Evolutionary conservation across 2,888 invertebrate genomes (phyloP), one percentile per base, ranked within the genome.

Genomic region (Coelinius sp.): DNA sequence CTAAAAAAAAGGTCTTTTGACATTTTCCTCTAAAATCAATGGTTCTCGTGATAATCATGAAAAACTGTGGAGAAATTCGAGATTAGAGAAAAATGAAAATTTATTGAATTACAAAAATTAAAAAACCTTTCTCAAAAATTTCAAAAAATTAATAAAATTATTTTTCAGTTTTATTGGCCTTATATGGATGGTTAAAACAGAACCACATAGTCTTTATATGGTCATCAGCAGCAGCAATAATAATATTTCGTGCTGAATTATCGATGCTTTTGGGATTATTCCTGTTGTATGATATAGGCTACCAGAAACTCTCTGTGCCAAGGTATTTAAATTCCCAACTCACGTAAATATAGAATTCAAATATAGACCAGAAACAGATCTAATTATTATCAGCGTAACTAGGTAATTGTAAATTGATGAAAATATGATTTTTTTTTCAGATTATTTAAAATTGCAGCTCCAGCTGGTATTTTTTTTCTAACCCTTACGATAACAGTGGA

Each of bases 221-320:
- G 86, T 91, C 92, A 77, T 94, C 97, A n/a, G 98, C 95, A 44
- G 93, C 94, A 77, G 93, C 96, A 52, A 94, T 97, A 74, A 90
- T 98, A 71, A 92, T 98, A 84, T 98, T 98, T 88, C 92, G 99
- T 84, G 92, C 94, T 27, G 99, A 99, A 88, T 89, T 99, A 73
- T 92, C 93, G 2, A 90, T 98, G 84, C 92, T 97, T 77, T 91
- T 97, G 83, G 98, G 97, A 20, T 89, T 97, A 64, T 91, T 98
- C 75, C 90, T 98, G 24, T 88, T 97, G 6, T 91, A 94, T 81
- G 96, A 97, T 86, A 88, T 99, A 64, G 90, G 92, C 79, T 91
- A 91, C 80, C 91, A 92, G 83, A 92, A 93, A 85, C 90, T 97
- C 73, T 90, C 91, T 31, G 80, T 95, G 71, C 83, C 90, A 78